These are phyloP conservation scores for Pentalonia nigronervosa DNA, from an alignment of 1,140 invertebrate genomes.

Conservation along the genomic window DNA sequence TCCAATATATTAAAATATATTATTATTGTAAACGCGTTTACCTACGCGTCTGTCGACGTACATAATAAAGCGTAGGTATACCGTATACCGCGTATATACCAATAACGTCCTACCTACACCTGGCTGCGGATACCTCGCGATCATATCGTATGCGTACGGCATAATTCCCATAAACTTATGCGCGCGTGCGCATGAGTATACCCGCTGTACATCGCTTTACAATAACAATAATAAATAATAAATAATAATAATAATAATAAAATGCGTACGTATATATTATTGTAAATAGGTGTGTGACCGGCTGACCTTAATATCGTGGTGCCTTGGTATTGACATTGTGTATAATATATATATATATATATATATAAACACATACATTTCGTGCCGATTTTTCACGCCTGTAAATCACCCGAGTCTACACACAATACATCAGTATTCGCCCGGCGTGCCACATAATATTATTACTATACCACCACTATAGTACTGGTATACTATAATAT, in stretches of 20 bases:
- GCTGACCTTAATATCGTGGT: constrained; percentile 43
- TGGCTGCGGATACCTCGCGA: background rate
- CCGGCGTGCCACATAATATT: constrained; percentile 26
- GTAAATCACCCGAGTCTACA: constrained; percentile 45
- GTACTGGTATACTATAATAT: background rate
- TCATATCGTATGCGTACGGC: background rate
- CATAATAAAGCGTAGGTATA: background rate
- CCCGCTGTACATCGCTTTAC: background rate
- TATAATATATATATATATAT: no score
- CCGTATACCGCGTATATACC: no score
- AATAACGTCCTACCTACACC: no score
- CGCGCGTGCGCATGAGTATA: background rate
- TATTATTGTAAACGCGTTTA: background rate
- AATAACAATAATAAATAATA: constrained; percentile 25
- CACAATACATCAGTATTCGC: constrained; percentile 10
- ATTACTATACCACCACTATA: background rate
- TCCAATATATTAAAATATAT: background rate
- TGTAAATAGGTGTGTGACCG: constrained; percentile 49
- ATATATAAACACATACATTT: background rate
- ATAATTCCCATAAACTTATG: background rate
- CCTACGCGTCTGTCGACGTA: background rate
- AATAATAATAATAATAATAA: constrained; percentile 21
- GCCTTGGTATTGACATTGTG: constrained; percentile 48
- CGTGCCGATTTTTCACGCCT: constrained; percentile 39
- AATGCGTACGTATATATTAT: background rate